These are phyloP conservation scores for Eupithecia subfuscata DNA, from an alignment of 2,888 invertebrate species.

Conservation along the genomic window DNA sequence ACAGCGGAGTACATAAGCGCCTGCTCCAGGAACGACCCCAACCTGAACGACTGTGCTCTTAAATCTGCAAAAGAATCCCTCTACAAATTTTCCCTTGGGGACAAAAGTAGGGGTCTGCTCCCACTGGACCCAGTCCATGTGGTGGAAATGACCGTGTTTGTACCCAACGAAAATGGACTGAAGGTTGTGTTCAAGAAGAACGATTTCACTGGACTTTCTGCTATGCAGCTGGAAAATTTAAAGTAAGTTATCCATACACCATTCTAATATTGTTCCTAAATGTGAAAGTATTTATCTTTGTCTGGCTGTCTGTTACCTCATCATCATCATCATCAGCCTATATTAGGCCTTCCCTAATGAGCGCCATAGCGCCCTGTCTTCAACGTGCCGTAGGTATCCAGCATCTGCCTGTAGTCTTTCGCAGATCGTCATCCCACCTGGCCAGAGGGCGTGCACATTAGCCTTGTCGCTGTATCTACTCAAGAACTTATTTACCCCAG, in stretches of 20 bases:
- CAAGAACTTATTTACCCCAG: no score
- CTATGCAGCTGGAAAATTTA: constrained; percentile 57
- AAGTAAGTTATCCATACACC: constrained; percentile 51
- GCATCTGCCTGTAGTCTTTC: no score
- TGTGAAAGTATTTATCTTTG: no score
- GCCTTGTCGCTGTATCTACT: no score
- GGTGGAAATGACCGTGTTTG: constrained; percentile 61
- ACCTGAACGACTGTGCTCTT: constrained; percentile 66
- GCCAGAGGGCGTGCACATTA: no score
- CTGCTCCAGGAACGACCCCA: constrained; percentile 69
- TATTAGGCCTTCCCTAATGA: no score
- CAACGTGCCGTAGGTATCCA: no score
- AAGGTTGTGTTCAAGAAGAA: constrained; percentile 66
- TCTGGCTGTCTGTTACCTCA: neutral
- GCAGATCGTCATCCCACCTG: no score
- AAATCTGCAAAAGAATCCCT: constrained; percentile 64
- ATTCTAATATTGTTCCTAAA: neutral
- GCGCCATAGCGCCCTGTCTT: no score
- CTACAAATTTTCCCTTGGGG: constrained; percentile 61
- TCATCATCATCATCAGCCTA: no score
- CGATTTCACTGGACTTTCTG: constrained; percentile 64
- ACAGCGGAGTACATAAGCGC: constrained; percentile 62
- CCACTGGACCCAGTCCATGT: constrained; percentile 66
- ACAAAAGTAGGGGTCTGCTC: constrained; percentile 54
- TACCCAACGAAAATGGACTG: constrained; percentile 68